Evolutionary conservation across 2,113 vertebrate genomes (phyloP).

Genomic region (Corynorhinus townsendii): DNA sequence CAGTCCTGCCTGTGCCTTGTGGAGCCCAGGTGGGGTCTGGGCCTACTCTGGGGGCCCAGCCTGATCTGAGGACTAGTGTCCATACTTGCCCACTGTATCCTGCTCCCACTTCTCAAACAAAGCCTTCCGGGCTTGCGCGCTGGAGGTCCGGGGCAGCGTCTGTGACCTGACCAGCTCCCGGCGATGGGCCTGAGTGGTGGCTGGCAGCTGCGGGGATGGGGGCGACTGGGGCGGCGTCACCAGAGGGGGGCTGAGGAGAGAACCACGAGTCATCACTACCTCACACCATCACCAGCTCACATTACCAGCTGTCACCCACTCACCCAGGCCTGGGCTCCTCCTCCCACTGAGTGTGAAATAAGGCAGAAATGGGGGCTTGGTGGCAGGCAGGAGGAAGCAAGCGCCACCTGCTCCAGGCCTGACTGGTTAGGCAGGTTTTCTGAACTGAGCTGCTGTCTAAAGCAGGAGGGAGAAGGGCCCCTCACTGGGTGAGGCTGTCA

Average conservation of each 20-base stretch:
- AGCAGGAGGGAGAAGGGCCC: neutral
- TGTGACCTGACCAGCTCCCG: conserved; percentile 88
- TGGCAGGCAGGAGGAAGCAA: neutral
- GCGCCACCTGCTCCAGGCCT: neutral
- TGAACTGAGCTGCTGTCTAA: neutral
- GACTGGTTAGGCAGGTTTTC: conserved; percentile 36
- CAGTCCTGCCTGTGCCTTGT: neutral
- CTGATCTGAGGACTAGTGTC: neutral
- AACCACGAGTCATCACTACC: neutral
- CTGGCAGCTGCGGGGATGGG: conserved; percentile 67
- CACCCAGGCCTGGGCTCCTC: neutral
- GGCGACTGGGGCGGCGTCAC: conserved; percentile 50
- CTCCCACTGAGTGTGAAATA: neutral
- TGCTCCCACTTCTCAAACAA: conserved; percentile 90
- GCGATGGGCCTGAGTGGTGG: conserved; percentile 51
- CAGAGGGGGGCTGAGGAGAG: conserved; percentile 47
- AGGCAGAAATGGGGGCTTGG: neutral
- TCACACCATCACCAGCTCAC: too few relatives aligned
- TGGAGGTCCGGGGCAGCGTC: conserved; percentile 83
- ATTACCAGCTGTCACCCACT: neutral
- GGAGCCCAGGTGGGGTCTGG: neutral
- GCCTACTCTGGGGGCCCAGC: neutral
- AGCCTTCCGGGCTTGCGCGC: conserved; percentile 86
- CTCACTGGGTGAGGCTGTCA: neutral
- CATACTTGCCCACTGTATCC: conserved; percentile 83